phyloP scores from a whole-genome alignment of 2,888 invertebrate genomes.

The Drosophila multiciliata region DNA sequence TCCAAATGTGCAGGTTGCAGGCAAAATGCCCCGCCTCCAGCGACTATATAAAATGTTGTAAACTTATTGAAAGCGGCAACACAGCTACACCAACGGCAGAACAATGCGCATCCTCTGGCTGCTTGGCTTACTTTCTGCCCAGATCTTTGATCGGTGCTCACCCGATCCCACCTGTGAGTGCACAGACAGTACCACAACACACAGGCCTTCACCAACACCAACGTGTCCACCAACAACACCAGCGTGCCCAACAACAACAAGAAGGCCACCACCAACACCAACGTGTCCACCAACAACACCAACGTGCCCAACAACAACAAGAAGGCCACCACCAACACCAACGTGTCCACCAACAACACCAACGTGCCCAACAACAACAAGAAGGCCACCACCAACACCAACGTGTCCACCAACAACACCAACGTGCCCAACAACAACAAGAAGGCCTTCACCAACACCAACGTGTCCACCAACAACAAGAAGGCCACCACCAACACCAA shows the following conservation, averaged over 20 bases:
- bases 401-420: background rate
- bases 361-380: background rate
- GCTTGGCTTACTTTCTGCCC: conserved; percentile 6
- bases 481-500: too few species aligned
- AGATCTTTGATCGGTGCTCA: conserved; percentile 6
- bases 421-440: background rate
- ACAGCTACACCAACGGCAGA: conserved; percentile 8
- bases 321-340: too few species aligned
- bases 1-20: conserved; percentile 2
- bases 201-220: too few species aligned
- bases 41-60: conserved; percentile 31
- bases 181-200: background rate
- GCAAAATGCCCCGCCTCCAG: background rate
- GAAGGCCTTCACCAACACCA: background rate
- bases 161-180: background rate
- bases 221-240: background rate
- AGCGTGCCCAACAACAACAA: background rate
- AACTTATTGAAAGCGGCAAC: background rate
- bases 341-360: background rate
- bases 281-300: background rate
- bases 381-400: too few species aligned
- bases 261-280: background rate
- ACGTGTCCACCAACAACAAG: too few species aligned
- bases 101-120: conserved; percentile 22
- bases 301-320: too few species aligned